Percentiles rank a stretch among this genome's conserved stretches.
Conservation (phyloP, 2,888 invertebrate genomes). For the Beris morrisii region DNA sequence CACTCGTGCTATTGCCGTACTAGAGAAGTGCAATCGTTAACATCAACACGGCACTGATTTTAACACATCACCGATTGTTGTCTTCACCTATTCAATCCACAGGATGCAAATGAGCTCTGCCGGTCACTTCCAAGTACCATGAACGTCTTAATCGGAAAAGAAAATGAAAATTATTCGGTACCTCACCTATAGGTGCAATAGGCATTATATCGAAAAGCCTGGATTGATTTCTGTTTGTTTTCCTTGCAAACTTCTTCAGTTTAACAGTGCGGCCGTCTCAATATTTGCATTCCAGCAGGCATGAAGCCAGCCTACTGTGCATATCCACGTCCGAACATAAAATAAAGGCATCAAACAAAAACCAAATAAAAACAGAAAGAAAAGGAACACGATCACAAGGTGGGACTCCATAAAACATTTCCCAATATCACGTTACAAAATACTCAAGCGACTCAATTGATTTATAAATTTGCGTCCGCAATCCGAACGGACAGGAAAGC, state of each 20-base stretch:
- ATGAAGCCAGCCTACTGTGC: slow-evolving; percentile 17
- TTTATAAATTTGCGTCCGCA: slow-evolving; percentile 29
- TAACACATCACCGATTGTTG: no score
- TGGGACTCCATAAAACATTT: slow-evolving; percentile 33
- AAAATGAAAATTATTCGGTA: slow-evolving; percentile 13
- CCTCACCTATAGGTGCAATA: no score
- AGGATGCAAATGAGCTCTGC: slow-evolving; percentile 20
- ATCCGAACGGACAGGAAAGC: no score
- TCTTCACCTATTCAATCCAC: background rate
- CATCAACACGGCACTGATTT: no score
- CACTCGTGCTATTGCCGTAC: no score
- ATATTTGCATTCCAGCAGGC: no score
- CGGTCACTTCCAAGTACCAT: slow-evolving; percentile 20
- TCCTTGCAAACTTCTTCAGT: no score
- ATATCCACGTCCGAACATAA: slow-evolving; percentile 13
- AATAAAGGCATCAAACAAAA: slow-evolving; percentile 24
- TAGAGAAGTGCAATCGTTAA: no score
- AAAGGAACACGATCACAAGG: slow-evolving; percentile 8
- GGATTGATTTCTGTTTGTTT: no score
- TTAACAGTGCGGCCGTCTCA: no score
- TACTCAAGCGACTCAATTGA: slow-evolving; percentile 31
- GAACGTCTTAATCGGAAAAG: slow-evolving; percentile 28
- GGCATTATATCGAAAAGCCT: no score
- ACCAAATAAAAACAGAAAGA: no score
- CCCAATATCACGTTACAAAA: slow-evolving; percentile 35